phyloP scores from a whole-genome alignment of 2,888 invertebrate genomes.

The Zelleria hepariella region DNA sequence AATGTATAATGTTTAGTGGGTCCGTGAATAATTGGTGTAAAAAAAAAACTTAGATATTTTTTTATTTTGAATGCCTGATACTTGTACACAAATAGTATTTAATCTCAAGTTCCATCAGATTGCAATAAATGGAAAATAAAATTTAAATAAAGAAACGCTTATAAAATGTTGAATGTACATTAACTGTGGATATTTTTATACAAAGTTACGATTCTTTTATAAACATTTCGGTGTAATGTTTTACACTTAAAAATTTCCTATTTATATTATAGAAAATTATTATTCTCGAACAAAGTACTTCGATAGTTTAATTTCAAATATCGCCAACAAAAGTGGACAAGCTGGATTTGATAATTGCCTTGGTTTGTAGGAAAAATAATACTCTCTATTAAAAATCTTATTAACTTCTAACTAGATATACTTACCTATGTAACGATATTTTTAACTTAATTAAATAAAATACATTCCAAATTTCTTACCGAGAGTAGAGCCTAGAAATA shows the following conservation, averaged over 20 bases:
- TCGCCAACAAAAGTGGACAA: not conserved
- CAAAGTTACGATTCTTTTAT: not conserved
- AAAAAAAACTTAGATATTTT: no score
- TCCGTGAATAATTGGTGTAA: no score
- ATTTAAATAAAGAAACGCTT: not conserved
- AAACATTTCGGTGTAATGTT: not conserved
- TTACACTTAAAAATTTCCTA: not conserved
- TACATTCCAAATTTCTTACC: conserved; percentile 48
- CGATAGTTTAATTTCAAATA: not conserved
- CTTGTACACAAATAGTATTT: no score
- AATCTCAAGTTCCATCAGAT: not conserved
- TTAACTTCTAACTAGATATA: not conserved
- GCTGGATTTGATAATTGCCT: not conserved
- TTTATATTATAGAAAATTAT: not conserved
- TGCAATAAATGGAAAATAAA: not conserved
- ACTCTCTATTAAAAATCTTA: not conserved
- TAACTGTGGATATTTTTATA: not conserved
- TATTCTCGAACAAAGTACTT: not conserved
- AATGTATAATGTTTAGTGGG: no score
- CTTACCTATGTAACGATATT: not conserved
- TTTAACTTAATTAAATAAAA: conserved; percentile 7
- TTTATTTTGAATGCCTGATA: no score
- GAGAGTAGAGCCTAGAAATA: conserved; percentile 16
- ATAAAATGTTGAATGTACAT: not conserved
- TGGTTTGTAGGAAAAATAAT: not conserved